Evolutionary conservation across 2,113 vertebrate genomes (phyloP), one percentile per base, ranked within the genome.

Genomic region (Lota lota): DNA sequence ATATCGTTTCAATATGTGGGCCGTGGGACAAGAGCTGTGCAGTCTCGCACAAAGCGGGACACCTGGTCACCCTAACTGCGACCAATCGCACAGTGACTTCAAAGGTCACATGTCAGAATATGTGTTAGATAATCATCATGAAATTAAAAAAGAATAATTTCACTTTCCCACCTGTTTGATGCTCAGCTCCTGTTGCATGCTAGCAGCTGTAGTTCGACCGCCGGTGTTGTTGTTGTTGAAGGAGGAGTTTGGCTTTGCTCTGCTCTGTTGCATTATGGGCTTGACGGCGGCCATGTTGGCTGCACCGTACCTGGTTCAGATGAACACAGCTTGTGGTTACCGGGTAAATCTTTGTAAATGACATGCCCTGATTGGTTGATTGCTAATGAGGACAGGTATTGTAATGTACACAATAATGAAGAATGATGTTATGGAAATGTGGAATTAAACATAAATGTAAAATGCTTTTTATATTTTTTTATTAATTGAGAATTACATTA

Each of bases 261-360:
- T 93, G 0, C 77, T 67, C 20, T 93, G 89, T 70, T 98, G 96
- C 54, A 97, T 88, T 92, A 99, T 99, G 5, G 97, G 97, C 72
- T 95, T 93, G 22, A 99, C 95, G 0, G 97, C 95, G 0, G 94
- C 97, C 20, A 95, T 98, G 72, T 95, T 97, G 67, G 94, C 92
- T 0, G 88, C 83, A 1, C 93, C 94, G 0, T 92, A 92, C 74
- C 91, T 94, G 79, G 59, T 47, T 14, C 40, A 47, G 40, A 14
- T 11, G 12, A 11, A 47, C 10, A 47, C 6, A 47, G 40, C 12
- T 47, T 1, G 12, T 47, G 40, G 40, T 47, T 47, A 47, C 40
- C 40, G 40, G 36, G 36, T 40, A 24, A 4, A 24, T 24, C 24
- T 24, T 24, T 24, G 24, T 24, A 2, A 24, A 24, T 4, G 24